Evolutionary conservation across 2,113 vertebrate genomes (phyloP), one percentile per base, ranked within the genome.

Genomic region (Callaeas wilsoni): DNA sequence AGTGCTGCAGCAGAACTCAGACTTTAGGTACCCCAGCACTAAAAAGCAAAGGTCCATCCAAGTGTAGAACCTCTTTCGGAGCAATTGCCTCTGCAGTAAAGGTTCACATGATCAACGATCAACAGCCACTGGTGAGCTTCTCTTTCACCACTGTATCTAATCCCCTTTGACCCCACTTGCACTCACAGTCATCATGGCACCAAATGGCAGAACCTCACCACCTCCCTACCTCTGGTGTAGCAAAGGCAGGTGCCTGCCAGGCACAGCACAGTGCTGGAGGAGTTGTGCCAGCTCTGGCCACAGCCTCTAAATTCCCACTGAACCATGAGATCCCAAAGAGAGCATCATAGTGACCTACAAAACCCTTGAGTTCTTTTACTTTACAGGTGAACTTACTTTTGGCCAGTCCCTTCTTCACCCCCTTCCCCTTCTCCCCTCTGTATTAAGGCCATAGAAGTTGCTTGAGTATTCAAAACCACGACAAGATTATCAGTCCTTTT

Each of bases 401-500:
- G 26, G 16, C 7, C 50, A 57, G 26, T 12, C 26, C 17, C 29
- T 73, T 82, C 52, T 71, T 29, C 33, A 30, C 12, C 69, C 19
- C 39, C 16, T 65, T 52, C 56, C 47, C 52, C 57, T 76, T 35
- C 56, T 83, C 25, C 63, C 47, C 19, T 84, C 33, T 13, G 3
- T 46, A 46, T 55, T 33, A 79, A 84, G 41, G 21, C n/a, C 29
- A 27, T 0, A 91, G 23, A 62, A 57, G 14, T 50, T 80, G 42
- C 74, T 68, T 63, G 19, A 65, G 63, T 37, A 29, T 67, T 90
- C 42, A 91, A 74, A 92, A 88, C 16, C 75, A 90, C 20, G 32
- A 73, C 53, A 42, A 91, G 82, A 88, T 91, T 88, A 93, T 85
- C 91, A 77, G 81, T 69, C 59, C 81, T 89, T 95, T 94, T 91